Base-by-base conservation (phyloP, 2,797 vertebrate genomes). In the Lagocephalus sceleratus region DNA sequence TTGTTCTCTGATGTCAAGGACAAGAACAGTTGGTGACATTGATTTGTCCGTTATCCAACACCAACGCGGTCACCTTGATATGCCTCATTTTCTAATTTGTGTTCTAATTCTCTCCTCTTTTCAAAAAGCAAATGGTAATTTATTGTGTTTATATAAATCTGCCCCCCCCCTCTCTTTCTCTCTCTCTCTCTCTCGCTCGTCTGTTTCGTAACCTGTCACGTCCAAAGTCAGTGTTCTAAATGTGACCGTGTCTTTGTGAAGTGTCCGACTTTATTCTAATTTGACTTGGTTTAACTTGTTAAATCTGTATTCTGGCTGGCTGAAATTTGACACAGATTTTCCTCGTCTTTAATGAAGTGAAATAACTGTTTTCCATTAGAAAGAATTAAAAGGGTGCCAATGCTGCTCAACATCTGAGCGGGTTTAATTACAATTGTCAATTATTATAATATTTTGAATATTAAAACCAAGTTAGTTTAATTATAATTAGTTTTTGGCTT, bases 291-390 rank as follows among this genome's bases (percentile, higher is more conserved):
- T n/a, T 76, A 82, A 81, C 79, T 85, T 77, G 81, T 82, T 63
- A 78, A 84, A 81, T 78, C 73, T 56, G 68, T 68, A 67, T 73
- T 54, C 72, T 41, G 15, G 73, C 67, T 71, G 82, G 78, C 71
- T 50, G 66, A 78, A 76, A 68, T 73, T 60, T 78, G 86, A 76
- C 84, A 81, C 81, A 71, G 72, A 83, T 82, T 79, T 65, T 51
- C 40, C 47, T 44, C 79, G 44, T 80, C 68, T 85, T 84, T 84
- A 86, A 85, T 86, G 83, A 85, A 87, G 83, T 84, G 81, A 85
- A 85, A 85, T 87, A 79, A 87, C 85, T 81, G 83, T 85, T 83
- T 86, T 82, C 78, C 81, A 81, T 89, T 81, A 83, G 68, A 73
- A 81, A 25, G 22, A 86, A 79, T 79, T 68, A 79, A 60, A 61